phyloP scores from a whole-genome alignment of 2,113 vertebrate species.

The Pomatorhinus ruficollis region DNA sequence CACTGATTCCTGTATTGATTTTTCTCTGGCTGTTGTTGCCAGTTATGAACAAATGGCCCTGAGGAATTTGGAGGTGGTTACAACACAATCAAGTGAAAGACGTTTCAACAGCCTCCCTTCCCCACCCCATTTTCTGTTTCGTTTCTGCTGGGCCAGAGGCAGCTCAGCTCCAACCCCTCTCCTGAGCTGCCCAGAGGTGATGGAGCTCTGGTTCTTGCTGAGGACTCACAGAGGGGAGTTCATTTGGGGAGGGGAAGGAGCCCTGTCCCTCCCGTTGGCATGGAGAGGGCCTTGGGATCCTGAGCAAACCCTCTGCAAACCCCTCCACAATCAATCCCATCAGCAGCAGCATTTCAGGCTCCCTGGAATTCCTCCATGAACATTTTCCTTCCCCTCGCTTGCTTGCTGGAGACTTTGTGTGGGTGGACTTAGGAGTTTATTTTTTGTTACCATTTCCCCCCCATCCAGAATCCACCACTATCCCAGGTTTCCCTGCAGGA shows the following conservation, averaged over 20 bases:
- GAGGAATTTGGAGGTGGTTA: background rate
- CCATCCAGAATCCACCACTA: background rate
- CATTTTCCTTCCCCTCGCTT: background rate
- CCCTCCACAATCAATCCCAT: background rate
- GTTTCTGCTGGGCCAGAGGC: background rate
- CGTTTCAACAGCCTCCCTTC: background rate
- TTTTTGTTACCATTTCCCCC: background rate
- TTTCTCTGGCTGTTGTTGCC: background rate
- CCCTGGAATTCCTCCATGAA: background rate
- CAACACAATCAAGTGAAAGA: background rate
- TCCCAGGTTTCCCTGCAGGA: background rate
- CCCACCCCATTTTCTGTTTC: background rate
- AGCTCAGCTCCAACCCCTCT: background rate
- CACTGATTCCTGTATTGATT: background rate
- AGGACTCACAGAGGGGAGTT: no score
- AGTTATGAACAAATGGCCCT: background rate
- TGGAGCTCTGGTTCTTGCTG: background rate
- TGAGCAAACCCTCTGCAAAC: background rate
- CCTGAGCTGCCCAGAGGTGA: background rate
- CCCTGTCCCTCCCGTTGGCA: background rate
- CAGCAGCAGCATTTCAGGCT: background rate
- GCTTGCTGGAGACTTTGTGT: background rate
- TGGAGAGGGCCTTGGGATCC: fast-evolving
- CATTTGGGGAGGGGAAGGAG: background rate
- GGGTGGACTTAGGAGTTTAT: background rate